phyloP scores from a whole-genome alignment of 2,888 invertebrate species.

The Tetanocera ferruginea region DNA sequence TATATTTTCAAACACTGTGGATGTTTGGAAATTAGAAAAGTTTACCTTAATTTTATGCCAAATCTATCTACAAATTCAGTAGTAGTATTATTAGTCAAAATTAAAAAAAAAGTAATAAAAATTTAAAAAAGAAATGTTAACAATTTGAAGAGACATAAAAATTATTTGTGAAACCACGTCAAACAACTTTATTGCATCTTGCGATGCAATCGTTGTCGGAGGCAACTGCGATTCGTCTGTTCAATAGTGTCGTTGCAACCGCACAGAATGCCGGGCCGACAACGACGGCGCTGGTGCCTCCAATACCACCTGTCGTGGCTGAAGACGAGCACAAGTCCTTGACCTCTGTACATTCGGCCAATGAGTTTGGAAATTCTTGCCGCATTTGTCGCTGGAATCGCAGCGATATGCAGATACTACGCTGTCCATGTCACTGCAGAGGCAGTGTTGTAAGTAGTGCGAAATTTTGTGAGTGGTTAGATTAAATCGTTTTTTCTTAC shows the following conservation, averaged over 20 bases:
- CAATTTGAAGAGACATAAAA: constrained; percentile 1
- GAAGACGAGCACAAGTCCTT: constrained; percentile 41
- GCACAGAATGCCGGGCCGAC: background rate
- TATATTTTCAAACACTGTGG: background rate
- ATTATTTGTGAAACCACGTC: constrained; percentile 14
- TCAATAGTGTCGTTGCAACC: constrained; percentile 51
- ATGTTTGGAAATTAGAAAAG: background rate
- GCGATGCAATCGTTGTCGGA: constrained; percentile 54
- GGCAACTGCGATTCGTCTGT: constrained; percentile 55
- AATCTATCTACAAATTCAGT: background rate
- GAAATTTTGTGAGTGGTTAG: background rate
- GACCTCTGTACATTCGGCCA: constrained; percentile 57
- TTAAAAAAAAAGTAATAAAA: constrained; percentile 6
- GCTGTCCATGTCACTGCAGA: constrained; percentile 65
- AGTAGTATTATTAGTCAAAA: constrained; percentile 3
- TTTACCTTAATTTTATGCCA: background rate
- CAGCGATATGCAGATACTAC: constrained; percentile 59
- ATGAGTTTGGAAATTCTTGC: constrained; percentile 62
- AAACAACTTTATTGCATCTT: background rate
- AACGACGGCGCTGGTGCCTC: background rate
- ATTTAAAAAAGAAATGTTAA: background rate
- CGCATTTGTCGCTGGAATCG: constrained; percentile 67
- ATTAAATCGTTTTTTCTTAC: background rate
- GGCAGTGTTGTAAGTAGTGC: constrained; percentile 64
- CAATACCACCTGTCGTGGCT: background rate